phyloP scores from a whole-genome alignment of 2,113 vertebrate genomes.

The Callaeas wilsoni region DNA sequence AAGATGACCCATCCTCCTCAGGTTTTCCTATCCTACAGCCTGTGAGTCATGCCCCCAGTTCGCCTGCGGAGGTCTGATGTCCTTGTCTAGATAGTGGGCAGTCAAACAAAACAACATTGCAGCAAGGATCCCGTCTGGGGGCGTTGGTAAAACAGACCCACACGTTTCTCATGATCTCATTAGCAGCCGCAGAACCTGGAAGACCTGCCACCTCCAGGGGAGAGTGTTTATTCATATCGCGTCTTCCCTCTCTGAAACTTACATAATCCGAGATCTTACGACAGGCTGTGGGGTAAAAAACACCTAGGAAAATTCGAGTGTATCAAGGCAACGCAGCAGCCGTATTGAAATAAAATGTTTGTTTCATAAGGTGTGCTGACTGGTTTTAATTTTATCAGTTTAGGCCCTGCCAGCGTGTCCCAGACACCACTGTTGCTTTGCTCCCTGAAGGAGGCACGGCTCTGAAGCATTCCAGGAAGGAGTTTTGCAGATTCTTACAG shows the following conservation, averaged over 20 bases:
- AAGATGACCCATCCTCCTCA: not conserved
- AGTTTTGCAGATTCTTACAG: not conserved
- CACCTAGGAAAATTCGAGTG: not conserved
- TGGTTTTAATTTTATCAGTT: not conserved
- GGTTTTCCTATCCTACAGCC: not conserved
- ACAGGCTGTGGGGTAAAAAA: not conserved
- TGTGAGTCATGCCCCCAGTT: not conserved
- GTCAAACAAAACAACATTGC: not conserved
- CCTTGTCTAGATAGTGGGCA: not conserved
- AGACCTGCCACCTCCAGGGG: not conserved
- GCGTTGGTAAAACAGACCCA: not conserved
- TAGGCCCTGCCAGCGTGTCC: not conserved
- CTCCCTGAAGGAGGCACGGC: not conserved
- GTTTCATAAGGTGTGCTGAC: not conserved
- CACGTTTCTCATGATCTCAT: constrained; percentile 35
- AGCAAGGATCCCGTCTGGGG: not conserved
- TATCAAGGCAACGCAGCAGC: not conserved
- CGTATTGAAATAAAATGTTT: not conserved
- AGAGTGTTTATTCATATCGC: not conserved
- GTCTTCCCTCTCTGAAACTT: not conserved
- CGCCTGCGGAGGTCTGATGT: not conserved
- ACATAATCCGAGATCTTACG: not conserved
- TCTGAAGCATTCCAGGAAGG: not conserved
- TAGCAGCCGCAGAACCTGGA: not conserved
- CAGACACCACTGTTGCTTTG: not conserved